Evolutionary conservation across 2,888 invertebrate species (phyloP).

Genomic region (Drosophila austrosaltans): DNA sequence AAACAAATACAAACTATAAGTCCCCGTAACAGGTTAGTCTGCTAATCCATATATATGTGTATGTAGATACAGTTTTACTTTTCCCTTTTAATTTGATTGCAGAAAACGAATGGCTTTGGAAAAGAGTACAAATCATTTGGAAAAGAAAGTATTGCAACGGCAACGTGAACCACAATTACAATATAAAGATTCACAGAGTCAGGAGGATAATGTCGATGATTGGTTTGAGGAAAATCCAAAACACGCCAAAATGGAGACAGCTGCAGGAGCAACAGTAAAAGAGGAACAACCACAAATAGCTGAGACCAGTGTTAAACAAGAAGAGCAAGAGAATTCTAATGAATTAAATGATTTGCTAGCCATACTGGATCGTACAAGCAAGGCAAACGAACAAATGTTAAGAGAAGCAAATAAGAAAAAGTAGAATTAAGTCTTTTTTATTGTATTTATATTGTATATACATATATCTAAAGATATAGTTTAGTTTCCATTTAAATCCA

Average conservation of each 20-base stretch:
- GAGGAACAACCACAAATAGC: background rate
- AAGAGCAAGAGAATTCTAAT: background rate
- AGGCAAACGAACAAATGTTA: background rate
- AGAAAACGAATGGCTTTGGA: slow-evolving; percentile 76
- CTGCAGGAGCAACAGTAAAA: background rate
- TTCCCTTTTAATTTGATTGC: background rate
- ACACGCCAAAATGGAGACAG: background rate
- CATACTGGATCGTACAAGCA: background rate
- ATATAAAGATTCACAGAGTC: slow-evolving; percentile 77
- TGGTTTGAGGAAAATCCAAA: background rate
- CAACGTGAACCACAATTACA: slow-evolving; percentile 51
- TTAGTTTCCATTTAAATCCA: background rate
- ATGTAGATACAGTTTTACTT: background rate
- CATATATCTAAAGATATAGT: background rate
- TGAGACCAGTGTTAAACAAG: background rate
- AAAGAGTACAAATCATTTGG: slow-evolving; percentile 54
- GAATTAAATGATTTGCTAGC: background rate
- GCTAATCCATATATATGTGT: background rate
- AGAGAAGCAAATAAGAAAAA: background rate
- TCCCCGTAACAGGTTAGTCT: slow-evolving; percentile 51
- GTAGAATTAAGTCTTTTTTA: background rate
- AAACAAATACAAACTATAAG: slow-evolving; percentile 24
- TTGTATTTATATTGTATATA: too few species aligned
- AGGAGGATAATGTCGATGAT: slow-evolving; percentile 44
- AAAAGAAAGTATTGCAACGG: slow-evolving; percentile 56